Evolutionary conservation across 2,888 invertebrate genomes (phyloP), one percentile per base, ranked within the genome.

Genomic region (Scelioninae gen. 1): DNA sequence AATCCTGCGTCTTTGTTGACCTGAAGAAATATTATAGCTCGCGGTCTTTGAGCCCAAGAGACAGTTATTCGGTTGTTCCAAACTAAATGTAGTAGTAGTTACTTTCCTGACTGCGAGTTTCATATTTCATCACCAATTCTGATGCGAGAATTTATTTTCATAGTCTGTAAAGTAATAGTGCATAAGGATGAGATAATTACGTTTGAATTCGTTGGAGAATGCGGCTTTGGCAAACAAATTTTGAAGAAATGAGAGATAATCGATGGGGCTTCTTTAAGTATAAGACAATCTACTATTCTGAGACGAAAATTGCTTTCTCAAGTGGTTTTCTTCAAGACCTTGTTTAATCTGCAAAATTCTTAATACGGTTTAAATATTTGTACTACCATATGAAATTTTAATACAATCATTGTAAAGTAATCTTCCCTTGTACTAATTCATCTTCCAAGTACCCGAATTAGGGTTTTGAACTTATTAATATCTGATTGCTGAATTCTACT

Each of bases 61-160:
- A 11, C 40, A 11, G 11, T 40, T 40, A 40, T 11, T 40, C 40
- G 11, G 4, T 6, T 47, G 47, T 5, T 16, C 15, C 16, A 23
- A 49, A 49, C 23, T 7, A 49, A 23, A n/a, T n/a, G n/a, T n/a
- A n/a, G n/a, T 10, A 49, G 23, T 23, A 16, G 49, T 23, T 23
- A 49, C 23, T 23, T 49, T 23, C 23, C n/a, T n/a, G 49, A 23
- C 49, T 23, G 47, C 5, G 15, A 15, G 3, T 47, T 47, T 51
- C 23, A 51, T 51, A 51, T 51, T 51, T 29, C 51, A 51, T 51
- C 29, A 29, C 10, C 15, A 51, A 51, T 51, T 8, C 29, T 4
- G 8, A 51, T 51, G 1, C 5, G 6, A 3, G 51, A 29, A 11
- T 4, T 29, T 51, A 51, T 23, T 51, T 49, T 49, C 15, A 23